Percentiles rank a stretch among this genome's conserved stretches.
These are phyloP conservation scores for Prionailurus bengalensis DNA, from an alignment of 2,113 vertebrate species.

Conservation along the genomic window DNA sequence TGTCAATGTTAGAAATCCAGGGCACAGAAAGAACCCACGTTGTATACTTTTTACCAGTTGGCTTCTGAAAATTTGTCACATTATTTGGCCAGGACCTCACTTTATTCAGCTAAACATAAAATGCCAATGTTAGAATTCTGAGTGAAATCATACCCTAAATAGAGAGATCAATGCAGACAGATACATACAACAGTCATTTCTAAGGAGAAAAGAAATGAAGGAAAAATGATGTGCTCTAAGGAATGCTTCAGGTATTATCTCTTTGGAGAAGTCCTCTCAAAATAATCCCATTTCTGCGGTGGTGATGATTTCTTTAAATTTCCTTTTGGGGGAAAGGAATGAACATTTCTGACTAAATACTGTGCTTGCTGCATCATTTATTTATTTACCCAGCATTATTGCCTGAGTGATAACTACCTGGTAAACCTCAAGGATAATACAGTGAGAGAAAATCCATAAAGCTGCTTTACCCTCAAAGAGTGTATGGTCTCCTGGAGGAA, in stretches of 20 bases:
- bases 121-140: background rate
- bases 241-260: background rate
- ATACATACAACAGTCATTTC: background rate
- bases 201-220: background rate
- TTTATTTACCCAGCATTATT: background rate
- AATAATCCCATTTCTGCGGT: background rate
- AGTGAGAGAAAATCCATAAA: background rate
- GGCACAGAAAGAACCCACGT: background rate
- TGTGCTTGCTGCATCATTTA: background rate
- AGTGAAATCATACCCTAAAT: background rate
- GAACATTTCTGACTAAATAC: background rate
- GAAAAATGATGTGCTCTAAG: background rate
- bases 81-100: background rate
- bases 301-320: background rate
- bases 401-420: background rate
- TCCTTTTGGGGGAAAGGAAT: constrained; percentile 15
- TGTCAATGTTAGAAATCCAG: background rate
- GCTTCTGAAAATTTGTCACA: background rate
- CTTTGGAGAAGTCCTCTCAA: background rate
- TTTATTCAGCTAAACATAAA: background rate
- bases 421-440: background rate
- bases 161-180: background rate
- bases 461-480: constrained; percentile 14
- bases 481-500: background rate
- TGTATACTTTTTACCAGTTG: background rate